These are phyloP conservation scores for Trypoxylus dichotomus DNA, from an alignment of 1,140 invertebrate genomes.

Conservation along the genomic window DNA sequence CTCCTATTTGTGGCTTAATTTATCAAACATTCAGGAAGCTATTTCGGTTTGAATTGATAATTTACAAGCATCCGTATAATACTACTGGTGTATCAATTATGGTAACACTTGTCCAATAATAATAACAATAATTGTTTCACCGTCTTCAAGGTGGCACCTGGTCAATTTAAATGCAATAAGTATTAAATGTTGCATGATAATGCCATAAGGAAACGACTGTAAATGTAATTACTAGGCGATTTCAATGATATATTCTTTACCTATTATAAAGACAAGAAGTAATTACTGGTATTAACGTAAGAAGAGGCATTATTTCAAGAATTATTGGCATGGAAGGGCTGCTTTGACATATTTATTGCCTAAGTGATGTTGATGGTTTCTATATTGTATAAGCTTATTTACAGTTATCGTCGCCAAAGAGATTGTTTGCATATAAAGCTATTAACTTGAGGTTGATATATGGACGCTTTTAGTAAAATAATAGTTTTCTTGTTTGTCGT, in stretches of 20 bases:
- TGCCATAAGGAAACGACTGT: constrained; percentile 9
- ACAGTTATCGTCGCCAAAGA: background rate
- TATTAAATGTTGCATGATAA: constrained; percentile 11
- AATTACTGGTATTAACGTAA: background rate
- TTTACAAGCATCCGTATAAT: constrained; percentile 26
- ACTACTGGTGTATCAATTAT: background rate
- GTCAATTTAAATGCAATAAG: constrained; percentile 16
- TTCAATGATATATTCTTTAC: constrained; percentile 5
- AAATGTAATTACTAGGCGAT: constrained; percentile 11
- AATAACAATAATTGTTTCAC: constrained; percentile 20
- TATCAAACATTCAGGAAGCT: constrained; percentile 27
- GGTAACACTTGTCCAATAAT: constrained; percentile 9
- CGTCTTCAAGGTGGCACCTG: background rate
- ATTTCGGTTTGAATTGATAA: constrained; percentile 28
- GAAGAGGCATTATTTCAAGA: constrained; percentile 14
- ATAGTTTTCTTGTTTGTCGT: constrained; percentile 3
- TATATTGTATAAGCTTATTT: background rate
- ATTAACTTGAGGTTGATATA: background rate
- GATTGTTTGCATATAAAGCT: constrained; percentile 13
- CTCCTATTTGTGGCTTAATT: constrained; percentile 4
- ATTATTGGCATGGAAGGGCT: constrained; percentile 6
- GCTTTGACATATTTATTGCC: constrained; percentile 13
- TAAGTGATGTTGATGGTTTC: background rate
- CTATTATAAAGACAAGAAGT: constrained; percentile 16
- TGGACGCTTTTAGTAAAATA: constrained; percentile 3